Base-by-base conservation (phyloP, 2,888 invertebrate species). In the Ramazzottius varieornatus region DNA sequence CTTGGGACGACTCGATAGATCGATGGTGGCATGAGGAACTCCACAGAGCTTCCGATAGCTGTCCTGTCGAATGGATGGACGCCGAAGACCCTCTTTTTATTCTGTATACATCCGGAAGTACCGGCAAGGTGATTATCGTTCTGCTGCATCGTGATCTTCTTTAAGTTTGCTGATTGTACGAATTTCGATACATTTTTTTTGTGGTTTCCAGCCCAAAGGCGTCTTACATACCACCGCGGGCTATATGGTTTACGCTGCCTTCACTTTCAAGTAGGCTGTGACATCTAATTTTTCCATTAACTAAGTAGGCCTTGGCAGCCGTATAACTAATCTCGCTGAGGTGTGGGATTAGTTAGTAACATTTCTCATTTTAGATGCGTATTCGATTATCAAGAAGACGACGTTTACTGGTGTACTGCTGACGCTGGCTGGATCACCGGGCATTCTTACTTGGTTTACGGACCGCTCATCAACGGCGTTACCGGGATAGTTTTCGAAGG, bases 71-170 rank as follows among this genome's bases (percentile, higher is more conserved):
- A 73, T 96, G 94, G 94, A 83, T 96, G 82, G 83, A 83, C 65
- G 86, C 93, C 2, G 96, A 98, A 75, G 93, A 96, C 78, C 93
- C 94, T 0, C 80, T 96, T 4, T 99, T 98, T 74, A 89, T 98
- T 84, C 81, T 98, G 32, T 98, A 98, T 76, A 98, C 94, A 0
- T 92, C 80, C 72, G 92, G 92, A 0, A 94, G 93, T 0, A 98
- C 96, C 1, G 96, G 96, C 32, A 93, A 92, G n/a, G n/a, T n/a
- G n/a, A n/a, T n/a, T n/a, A n/a, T n/a, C n/a, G n/a, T n/a, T n/a
- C n/a, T n/a, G n/a, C n/a, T n/a, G n/a, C n/a, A n/a, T n/a, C n/a
- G n/a, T n/a, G n/a, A n/a, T n/a, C n/a, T n/a, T n/a, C n/a, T n/a
- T n/a, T n/a, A n/a, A n/a, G n/a, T n/a, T n/a, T n/a, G n/a, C n/a